phyloP scores from a whole-genome alignment of 2,113 vertebrate species.

The Saimiri boliviensis region DNA sequence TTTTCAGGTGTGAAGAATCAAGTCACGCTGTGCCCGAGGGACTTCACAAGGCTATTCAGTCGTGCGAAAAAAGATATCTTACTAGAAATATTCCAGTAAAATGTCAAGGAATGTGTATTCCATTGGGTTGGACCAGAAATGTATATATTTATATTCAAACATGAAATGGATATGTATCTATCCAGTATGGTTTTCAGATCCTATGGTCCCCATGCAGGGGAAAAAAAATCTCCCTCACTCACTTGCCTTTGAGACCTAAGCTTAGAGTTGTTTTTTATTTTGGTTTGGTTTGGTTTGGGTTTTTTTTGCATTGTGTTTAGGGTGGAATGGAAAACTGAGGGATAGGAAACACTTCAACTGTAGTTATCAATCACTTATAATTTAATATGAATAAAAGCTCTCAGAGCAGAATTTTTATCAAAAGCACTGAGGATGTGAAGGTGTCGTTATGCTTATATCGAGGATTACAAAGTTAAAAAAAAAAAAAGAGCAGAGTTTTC shows the following conservation, averaged over 20 bases:
- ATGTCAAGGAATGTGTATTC: neutral
- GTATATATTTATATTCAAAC: neutral
- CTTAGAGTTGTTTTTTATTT: neutral
- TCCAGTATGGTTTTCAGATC: neutral
- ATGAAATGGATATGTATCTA: neutral
- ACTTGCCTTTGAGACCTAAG: neutral
- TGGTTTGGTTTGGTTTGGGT: too few species aligned
- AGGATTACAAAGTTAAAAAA: neutral
- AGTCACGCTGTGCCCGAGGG: neutral
- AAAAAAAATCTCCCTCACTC: neutral
- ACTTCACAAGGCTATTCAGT: neutral
- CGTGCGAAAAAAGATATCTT: neutral
- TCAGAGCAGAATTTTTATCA: neutral
- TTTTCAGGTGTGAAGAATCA: neutral
- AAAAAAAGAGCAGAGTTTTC: neutral
- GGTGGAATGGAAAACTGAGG: neutral
- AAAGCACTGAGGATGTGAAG: neutral
- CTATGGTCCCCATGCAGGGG: neutral
- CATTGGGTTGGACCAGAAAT: neutral
- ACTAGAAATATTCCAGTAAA: neutral
- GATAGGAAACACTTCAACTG: neutral
- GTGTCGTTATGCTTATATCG: neutral
- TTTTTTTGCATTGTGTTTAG: neutral
- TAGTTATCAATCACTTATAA: neutral
- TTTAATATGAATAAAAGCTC: neutral